Conservation (phyloP, 2,113 vertebrate species). For the Dinomys branickii region DNA sequence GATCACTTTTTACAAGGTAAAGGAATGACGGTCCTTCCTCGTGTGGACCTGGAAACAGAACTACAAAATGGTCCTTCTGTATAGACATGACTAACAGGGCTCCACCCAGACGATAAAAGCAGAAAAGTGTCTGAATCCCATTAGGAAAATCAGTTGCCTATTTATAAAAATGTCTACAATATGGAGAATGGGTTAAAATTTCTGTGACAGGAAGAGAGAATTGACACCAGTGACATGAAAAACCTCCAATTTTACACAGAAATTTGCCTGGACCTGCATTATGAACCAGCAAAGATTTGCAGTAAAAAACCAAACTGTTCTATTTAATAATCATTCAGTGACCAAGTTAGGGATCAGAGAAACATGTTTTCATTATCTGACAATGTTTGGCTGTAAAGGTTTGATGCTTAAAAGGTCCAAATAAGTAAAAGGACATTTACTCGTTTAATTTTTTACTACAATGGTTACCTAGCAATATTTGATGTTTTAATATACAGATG, state of each 20-base stretch:
- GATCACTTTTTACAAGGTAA: slow-evolving; percentile 24
- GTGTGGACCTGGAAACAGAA: background rate
- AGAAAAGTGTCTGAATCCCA: slow-evolving; percentile 38
- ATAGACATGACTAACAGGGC: background rate
- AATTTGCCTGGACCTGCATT: background rate
- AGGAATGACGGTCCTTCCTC: slow-evolving; percentile 18
- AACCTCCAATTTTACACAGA: background rate
- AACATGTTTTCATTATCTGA: background rate
- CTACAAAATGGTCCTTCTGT: background rate
- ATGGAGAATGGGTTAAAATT: background rate
- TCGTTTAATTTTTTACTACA: background rate
- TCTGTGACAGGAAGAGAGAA: background rate
- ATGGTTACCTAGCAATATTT: background rate
- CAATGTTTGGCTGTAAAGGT: background rate
- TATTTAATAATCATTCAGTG: background rate
- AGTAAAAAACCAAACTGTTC: background rate
- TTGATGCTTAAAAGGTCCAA: background rate
- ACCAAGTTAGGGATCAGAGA: background rate
- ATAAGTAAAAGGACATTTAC: background rate
- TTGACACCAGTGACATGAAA: background rate
- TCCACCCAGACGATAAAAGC: slow-evolving; percentile 53
- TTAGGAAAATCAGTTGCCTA: slow-evolving; percentile 23
- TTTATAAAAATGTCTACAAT: background rate
- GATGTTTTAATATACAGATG: background rate
- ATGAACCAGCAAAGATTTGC: background rate